Evolutionary conservation across 2,888 invertebrate genomes (phyloP), one percentile per base, ranked within the genome.

Genomic region (Drosophila anomelani): DNA sequence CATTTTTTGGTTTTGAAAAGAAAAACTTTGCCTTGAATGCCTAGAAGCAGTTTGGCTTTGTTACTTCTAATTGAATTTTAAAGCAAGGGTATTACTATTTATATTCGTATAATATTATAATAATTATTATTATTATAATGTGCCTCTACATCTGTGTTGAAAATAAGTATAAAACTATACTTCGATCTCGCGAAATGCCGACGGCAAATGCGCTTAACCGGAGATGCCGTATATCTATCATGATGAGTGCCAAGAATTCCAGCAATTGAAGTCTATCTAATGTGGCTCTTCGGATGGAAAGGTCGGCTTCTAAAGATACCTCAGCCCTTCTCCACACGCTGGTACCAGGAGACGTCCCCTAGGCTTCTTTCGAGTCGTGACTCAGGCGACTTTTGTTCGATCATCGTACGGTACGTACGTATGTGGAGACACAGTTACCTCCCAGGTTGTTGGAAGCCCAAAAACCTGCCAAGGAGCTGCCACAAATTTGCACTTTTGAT

Each of bases 401-500:
- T 53, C 61, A 47, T 69, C 79, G 39, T 20, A 23, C 23, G 23
- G 20, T 20, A 23, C 23, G 20, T 20, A 23, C 23, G 36, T 34
- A 59, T 34, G 56, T 23, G 66, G 57, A 56, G 57, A 49, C 47
- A 49, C 47, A 49, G 34, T 20, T 17, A 41, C 29, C 36, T 54
- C 41, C 46, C 12, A 23, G 38, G n/a, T 20, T n/a, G 36, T 13
- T 32, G n/a, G 20, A 20, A 36, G 38, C 29, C 53, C 13, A 44
- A 66, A 54, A 51, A 63, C 60, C 68, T 46, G 68, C 54, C 58
- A 67, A 62, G 85, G 66, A 68, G 85, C 69, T 73, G 78, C 83
- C 70, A 72, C 86, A 85, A 82, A 88, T 82, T 88, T 85, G 88
- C 88, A 78, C 84, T 88, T 66, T 68, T 69, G 66, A 46, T 69